Conservation (phyloP, 1,140 invertebrate genomes). For the Zaprionus ghesquierei region DNA sequence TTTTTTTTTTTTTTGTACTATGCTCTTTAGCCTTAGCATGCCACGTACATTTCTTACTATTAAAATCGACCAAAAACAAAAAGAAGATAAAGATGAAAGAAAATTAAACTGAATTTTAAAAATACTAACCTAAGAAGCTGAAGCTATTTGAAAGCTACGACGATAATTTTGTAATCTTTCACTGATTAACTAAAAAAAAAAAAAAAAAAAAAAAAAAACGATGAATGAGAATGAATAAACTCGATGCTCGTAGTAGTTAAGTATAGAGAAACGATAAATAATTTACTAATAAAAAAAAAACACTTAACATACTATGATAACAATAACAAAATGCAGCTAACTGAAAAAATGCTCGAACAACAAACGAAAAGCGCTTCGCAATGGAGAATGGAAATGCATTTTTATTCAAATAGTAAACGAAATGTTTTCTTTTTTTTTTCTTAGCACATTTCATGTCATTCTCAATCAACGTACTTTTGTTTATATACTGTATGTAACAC, state of each 20-base stretch:
- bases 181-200: background rate
- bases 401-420: conserved; percentile 64
- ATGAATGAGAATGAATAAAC: conserved; percentile 43
- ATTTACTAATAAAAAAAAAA: conserved; percentile 38
- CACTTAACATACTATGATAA: conserved; percentile 3
- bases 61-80: conserved; percentile 63
- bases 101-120: conserved; percentile 39
- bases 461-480: conserved; percentile 41
- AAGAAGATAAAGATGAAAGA: conserved; percentile 16
- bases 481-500: conserved; percentile 46
- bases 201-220: background rate
- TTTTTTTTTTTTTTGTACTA: conserved; percentile 46
- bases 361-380: conserved; percentile 36
- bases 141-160: conserved; percentile 17
- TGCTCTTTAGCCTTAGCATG: conserved; percentile 38
- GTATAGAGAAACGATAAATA: conserved; percentile 46
- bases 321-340: conserved; percentile 61
- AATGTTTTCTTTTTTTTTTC: conserved; percentile 23
- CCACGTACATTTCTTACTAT: conserved; percentile 35
- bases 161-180: background rate
- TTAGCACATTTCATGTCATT: conserved; percentile 32
- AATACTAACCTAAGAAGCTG: conserved; percentile 49
- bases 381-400: conserved; percentile 63
- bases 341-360: conserved; percentile 32
- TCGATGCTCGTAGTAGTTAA: conserved; percentile 64